Evolutionary conservation across 1,140 invertebrate genomes (phyloP), one percentile per base, ranked within the genome.

Genomic region (Ceratosolen fusciceps): DNA sequence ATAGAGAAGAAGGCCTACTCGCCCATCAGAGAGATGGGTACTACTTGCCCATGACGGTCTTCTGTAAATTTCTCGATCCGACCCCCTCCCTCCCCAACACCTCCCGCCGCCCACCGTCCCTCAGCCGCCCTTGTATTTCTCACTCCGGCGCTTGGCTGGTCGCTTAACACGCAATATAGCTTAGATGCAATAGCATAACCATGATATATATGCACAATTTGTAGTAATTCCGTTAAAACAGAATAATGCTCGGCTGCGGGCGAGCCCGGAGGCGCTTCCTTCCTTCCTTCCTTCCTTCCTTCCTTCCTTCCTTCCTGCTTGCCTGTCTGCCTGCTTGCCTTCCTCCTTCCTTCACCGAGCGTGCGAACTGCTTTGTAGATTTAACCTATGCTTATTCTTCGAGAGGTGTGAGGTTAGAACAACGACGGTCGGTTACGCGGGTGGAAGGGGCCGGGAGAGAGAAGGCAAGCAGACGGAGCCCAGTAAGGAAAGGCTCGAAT

Each of bases 141-240:
- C 3, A 34, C 14, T 34, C 3, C 37, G 34, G 0, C 37, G n/a
- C 2, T n/a, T 19, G 26, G 49, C 49, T 47, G 78, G 60, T 83
- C 67, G 74, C 81, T 82, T 78, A 80, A 79, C 78, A 79, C 82
- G 84, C 81, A 83, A 84, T 85, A 85, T 84, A 84, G 81, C 82
- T 81, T 21, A 31, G 73, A 82, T 81, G 81, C 82, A 84, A 83
- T 83, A 83, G 77, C 83, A 86, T 86, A 86, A 84, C 81, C 80
- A 84, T 86, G 85, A 86, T 86, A 83, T 84, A 86, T 84, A 71
- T 78, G 65, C 72, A 83, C 84, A 86, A 85, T 86, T 85, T 86
- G 79, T 82, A 85, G 85, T 85, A 86, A 86, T 86, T 86, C 62
- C 80, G 82, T 83, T 86, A 85, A 85, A 86, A 82, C 81, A 81